phyloP scores from a whole-genome alignment of 2,797 vertebrate species.

The Chiroxiphia lanceolata region DNA sequence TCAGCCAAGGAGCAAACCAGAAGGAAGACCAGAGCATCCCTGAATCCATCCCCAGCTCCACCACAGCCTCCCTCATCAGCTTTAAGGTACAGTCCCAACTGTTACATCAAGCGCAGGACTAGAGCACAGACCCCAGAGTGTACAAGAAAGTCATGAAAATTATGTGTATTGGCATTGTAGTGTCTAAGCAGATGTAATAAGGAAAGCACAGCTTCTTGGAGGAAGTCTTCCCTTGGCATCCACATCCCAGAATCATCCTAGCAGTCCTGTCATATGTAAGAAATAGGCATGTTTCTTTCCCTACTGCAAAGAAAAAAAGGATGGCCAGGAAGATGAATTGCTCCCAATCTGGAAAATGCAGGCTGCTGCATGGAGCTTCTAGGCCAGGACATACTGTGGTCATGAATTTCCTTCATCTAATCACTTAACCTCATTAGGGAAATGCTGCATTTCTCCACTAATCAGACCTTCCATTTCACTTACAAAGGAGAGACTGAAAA shows the following conservation, averaged over 20 bases:
- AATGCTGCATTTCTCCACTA: not conserved
- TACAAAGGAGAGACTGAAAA: not conserved
- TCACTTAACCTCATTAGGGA: not conserved
- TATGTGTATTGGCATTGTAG: no score
- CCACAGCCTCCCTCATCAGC: not conserved
- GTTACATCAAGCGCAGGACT: not conserved
- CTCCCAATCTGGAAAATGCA: not conserved
- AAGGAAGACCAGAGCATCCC: accelerated
- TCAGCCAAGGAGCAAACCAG: not conserved
- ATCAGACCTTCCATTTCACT: not conserved
- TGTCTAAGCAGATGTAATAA: not conserved
- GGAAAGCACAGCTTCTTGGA: not conserved
- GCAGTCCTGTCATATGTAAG: not conserved
- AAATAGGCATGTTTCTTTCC: not conserved
- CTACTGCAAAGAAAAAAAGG: not conserved
- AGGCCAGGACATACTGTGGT: not conserved
- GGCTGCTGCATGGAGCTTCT: not conserved
- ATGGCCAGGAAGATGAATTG: not conserved
- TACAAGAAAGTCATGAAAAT: not conserved
- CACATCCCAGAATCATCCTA: not conserved
- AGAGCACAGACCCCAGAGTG: accelerated
- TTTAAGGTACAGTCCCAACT: not conserved
- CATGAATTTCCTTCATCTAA: not conserved
- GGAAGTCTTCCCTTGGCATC: accelerated
- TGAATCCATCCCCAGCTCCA: accelerated